These are phyloP conservation scores for Branchellion lobata DNA, from an alignment of 2,888 invertebrate genomes.

Conservation along the genomic window DNA sequence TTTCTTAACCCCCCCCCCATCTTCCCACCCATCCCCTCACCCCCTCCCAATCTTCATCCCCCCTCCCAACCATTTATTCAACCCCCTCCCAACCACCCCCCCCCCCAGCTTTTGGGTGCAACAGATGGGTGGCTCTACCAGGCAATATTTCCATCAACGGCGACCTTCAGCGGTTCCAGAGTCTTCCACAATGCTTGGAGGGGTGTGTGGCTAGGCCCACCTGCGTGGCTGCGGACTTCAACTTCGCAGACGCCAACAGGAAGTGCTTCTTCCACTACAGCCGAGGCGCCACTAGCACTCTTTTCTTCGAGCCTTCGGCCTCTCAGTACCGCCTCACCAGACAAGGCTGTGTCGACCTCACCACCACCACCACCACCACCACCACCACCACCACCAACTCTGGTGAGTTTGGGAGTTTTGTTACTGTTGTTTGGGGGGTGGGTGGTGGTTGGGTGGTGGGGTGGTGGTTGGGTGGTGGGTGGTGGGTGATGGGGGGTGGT, in stretches of 20 bases:
- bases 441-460: too few species aligned
- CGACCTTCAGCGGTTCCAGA: neutral
- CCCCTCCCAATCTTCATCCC: too few species aligned
- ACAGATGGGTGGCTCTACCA: neutral
- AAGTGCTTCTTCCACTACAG: conserved; percentile 38
- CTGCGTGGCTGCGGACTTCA: conserved; percentile 44
- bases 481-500: too few species aligned
- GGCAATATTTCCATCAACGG: conserved; percentile 26
- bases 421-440: too few species aligned
- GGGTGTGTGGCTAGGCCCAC: conserved; percentile 5
- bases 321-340: conserved; percentile 2
- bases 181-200: neutral
- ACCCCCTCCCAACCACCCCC: neutral
- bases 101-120: neutral
- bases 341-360: neutral
- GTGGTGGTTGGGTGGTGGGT: too few species aligned
- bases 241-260: neutral
- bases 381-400: conserved; percentile 30
- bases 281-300: neutral
- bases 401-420: too few species aligned
- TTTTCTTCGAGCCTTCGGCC: neutral
- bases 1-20: too few species aligned
- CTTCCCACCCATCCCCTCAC: too few species aligned
- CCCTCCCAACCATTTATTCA: neutral
- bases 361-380: conserved; percentile 27